A percentile compares a stretch with the other conserved stretches of the same genome.
These are phyloP conservation scores for Chanos chanos DNA, from an alignment of 2,797 vertebrate genomes.

Conservation along the genomic window DNA sequence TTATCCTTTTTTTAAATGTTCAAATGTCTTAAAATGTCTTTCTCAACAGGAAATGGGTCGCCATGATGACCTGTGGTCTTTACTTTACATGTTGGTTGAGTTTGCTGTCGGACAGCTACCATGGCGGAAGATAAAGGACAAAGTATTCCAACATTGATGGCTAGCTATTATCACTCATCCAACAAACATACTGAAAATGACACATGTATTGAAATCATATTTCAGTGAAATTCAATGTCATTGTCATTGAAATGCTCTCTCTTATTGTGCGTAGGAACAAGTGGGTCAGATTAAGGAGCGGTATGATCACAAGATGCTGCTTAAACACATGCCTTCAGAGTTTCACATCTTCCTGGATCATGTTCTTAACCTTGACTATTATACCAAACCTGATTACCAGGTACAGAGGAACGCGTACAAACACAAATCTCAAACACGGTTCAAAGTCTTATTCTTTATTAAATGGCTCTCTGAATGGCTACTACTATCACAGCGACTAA, in stretches of 20 bases:
- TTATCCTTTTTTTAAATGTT: no score
- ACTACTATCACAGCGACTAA: no score
- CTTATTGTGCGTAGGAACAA: slow-evolving; percentile 77
- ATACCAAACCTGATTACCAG: slow-evolving; percentile 97
- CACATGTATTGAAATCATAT: no score
- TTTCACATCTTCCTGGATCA: slow-evolving; percentile 94
- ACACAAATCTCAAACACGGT: no score
- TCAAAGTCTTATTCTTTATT: no score
- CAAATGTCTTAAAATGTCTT: no score
- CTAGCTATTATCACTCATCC: not conserved
- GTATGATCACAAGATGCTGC: slow-evolving; percentile 91
- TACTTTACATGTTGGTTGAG: slow-evolving; percentile 98
- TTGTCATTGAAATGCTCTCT: not conserved
- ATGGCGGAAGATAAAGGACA: slow-evolving; percentile 97
- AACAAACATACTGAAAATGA: no score
- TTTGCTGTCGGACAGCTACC: slow-evolving; percentile 94
- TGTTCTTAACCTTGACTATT: slow-evolving; percentile 90
- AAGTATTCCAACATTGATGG: slow-evolving; percentile 65
- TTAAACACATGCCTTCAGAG: slow-evolving; percentile 96
- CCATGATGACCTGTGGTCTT: slow-evolving; percentile 94
- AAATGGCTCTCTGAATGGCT: no score
- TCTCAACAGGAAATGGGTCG: slow-evolving; percentile 91
- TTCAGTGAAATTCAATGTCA: no score
- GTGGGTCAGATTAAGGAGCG: slow-evolving; percentile 97
- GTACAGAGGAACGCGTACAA: no score